These are phyloP conservation scores for Heliconius sara DNA, from an alignment of 2,888 invertebrate species.

Conservation along the genomic window DNA sequence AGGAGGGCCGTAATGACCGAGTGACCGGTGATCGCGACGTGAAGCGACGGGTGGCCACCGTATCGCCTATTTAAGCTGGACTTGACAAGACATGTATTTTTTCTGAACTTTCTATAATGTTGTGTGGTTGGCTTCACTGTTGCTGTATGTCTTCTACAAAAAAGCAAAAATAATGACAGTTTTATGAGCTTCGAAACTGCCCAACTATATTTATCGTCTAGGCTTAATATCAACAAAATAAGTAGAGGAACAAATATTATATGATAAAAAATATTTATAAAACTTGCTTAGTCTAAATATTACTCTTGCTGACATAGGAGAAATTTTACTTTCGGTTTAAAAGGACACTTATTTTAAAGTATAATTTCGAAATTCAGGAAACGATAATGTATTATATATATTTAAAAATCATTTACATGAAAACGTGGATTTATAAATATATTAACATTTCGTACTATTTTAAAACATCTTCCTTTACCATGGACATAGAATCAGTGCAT, in stretches of 20 bases:
- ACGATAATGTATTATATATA: background rate
- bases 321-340: background rate
- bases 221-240: background rate
- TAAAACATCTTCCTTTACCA: background rate
- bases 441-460: background rate
- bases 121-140: background rate
- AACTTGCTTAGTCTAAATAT: background rate
- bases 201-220: background rate
- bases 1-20: slow-evolving; percentile 82
- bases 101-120: slow-evolving; percentile 12
- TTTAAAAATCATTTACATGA: no score
- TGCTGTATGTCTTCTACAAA: background rate
- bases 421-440: no score
- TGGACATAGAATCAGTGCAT: no score
- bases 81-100: slow-evolving; percentile 15
- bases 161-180: background rate
- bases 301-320: background rate
- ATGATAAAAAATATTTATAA: background rate
- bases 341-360: background rate
- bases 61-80: slow-evolving; percentile 27
- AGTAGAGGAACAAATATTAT: background rate
- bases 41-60: slow-evolving; percentile 54
- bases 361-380: background rate
- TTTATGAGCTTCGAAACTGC: background rate
- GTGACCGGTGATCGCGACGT: slow-evolving; percentile 69